Base-by-base conservation (phyloP, 1,140 invertebrate genomes). In the Brachionus calyciflorus region DNA sequence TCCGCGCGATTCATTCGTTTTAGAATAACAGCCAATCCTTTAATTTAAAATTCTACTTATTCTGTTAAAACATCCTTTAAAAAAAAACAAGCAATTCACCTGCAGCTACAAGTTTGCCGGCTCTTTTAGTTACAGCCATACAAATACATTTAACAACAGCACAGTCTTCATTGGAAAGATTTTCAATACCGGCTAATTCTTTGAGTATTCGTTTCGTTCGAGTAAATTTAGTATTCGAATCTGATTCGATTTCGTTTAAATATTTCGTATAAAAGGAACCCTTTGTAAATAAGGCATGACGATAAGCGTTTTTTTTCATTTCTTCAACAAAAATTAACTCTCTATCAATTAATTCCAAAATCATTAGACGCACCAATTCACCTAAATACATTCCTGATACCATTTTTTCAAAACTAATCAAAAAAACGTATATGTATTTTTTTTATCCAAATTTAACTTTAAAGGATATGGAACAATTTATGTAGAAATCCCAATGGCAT, bases 311-410 rank as follows among this genome's bases (percentile, higher is more conserved):
- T 68, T 51, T 55, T 44, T 77, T 60, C 40, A 51, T 46, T 53
- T 53, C 88, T 6, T 92, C 90, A 26, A 88, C 88, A 81, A 94
- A 91, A 30, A 96, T 81, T 2, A 92, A 84, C 14, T 91, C 90
- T 78, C 89, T 88, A 80, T 90, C 88, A 3, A 91, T 90, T 41
- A 93, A 89, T 78, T 91, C 90, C 24, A 91, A 89, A 10, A 95
- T 82, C 2, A 90, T 89, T 28, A 93, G 81, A 19, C 87, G 75
- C 91, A 88, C 10, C 17, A 90, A 78, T 80, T 90, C 89, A 89
- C 90, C 63, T 93, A 82, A 82, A 92, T 94, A 96, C 90, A 94
- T 94, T 24, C 93, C 93, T 0, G 91, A 91, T 79, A 94, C 92
- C 92, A 93, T 93, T 82, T 95, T 95, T 82, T 95, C 93, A 84